phyloP scores from a whole-genome alignment of 2,888 invertebrate species.

The Malthinus seriepunctatus region DNA sequence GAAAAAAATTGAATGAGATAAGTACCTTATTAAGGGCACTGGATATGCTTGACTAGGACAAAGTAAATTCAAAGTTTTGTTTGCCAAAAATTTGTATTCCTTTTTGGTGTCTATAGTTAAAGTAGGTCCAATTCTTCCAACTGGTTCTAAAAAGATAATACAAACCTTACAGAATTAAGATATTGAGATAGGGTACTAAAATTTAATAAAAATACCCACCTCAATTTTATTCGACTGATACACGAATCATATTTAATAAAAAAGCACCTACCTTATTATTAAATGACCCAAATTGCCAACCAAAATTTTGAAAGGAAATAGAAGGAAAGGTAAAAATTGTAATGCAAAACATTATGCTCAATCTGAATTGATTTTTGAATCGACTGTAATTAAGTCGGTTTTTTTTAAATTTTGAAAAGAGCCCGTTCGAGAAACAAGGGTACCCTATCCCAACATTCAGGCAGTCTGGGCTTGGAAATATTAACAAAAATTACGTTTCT shows the following conservation, averaged over 20 bases:
- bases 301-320: neutral
- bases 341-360: slow-evolving; percentile 7
- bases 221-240: neutral
- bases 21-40: slow-evolving; percentile 61
- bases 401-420: slow-evolving; percentile 48
- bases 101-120: slow-evolving; percentile 63
- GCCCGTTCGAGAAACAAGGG: slow-evolving; percentile 67
- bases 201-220: slow-evolving; percentile 15
- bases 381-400: neutral
- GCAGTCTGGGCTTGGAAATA: slow-evolving; percentile 59
- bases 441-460: slow-evolving; percentile 99
- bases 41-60: slow-evolving; percentile 71
- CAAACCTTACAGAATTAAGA: slow-evolving; percentile 16
- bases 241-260: neutral
- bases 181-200: slow-evolving; percentile 26
- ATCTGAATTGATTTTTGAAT: slow-evolving; percentile 1
- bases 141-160: slow-evolving; percentile 34
- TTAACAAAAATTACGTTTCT: neutral
- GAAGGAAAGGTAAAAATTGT: neutral
- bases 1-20: neutral
- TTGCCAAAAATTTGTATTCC: slow-evolving; percentile 58
- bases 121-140: slow-evolving; percentile 26
- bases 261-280: slow-evolving; percentile 3
- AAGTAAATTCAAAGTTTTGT: slow-evolving; percentile 59
- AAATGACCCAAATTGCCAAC: neutral